Evolutionary conservation across 2,113 vertebrate species (phyloP).

Genomic region (Rhineura floridana): DNA sequence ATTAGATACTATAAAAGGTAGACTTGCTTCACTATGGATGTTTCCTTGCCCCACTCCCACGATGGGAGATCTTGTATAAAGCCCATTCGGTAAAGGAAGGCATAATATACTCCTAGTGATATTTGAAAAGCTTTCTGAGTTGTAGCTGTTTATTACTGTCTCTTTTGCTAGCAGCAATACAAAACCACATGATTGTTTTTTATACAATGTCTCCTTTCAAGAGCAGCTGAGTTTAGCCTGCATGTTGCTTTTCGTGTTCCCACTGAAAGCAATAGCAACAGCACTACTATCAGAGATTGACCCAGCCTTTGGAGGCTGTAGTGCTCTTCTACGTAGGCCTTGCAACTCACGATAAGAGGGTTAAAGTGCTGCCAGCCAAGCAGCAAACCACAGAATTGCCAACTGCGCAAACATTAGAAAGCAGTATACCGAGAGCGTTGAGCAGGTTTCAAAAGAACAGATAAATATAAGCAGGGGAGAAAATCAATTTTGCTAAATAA

Average conservation of each 20-base stretch:
- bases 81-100: not conserved
- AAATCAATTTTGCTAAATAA: conserved; percentile 1
- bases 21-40: not conserved
- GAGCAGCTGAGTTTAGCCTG: not conserved
- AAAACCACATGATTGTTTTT: not conserved
- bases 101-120: not conserved
- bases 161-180: not conserved
- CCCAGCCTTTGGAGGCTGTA: too few species aligned
- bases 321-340: not conserved
- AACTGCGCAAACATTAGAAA: not conserved
- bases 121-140: not conserved
- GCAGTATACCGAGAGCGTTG: not conserved
- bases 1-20: not conserved
- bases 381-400: not conserved
- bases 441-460: not conserved
- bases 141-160: not conserved
- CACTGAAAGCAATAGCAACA: not conserved
- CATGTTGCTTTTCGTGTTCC: not conserved
- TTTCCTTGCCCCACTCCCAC: not conserved
- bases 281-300: not conserved
- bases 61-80: not conserved
- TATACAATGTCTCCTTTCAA: not conserved
- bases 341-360: not conserved
- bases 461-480: not conserved
- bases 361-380: not conserved